Percentiles rank a stretch among this genome's conserved stretches.
Evolutionary conservation across 92 coral and sea anemone species (phyloP).

Genomic region (Phymanthus crucifer): DNA sequence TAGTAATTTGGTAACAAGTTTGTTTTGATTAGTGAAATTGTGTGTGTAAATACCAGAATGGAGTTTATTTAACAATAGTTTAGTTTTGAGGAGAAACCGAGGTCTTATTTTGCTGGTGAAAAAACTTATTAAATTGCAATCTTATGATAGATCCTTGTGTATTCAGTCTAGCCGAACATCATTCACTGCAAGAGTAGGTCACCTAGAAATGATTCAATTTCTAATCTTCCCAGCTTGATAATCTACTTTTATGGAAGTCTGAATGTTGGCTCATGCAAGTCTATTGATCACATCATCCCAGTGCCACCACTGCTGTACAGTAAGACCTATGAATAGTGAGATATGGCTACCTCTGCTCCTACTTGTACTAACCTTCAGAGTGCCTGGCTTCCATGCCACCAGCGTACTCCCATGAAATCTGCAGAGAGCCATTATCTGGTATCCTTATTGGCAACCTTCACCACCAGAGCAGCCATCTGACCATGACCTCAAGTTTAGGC

Average conservation of each 20-base stretch:
- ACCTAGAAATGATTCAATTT: slow-evolving; percentile 22
- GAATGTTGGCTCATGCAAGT: slow-evolving; percentile 25
- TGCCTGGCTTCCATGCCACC: slow-evolving; percentile 18
- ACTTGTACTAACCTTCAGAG: slow-evolving; percentile 25
- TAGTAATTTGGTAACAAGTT: background rate
- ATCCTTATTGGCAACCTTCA: slow-evolving; percentile 20
- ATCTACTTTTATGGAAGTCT: slow-evolving; percentile 26
- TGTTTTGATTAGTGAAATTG: background rate
- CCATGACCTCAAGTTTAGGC: slow-evolving; percentile 18
- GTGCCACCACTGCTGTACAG: slow-evolving; percentile 17
- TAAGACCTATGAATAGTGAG: slow-evolving; percentile 29
- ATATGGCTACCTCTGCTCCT: slow-evolving; percentile 21
- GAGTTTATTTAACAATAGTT: background rate
- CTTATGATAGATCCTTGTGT: slow-evolving; percentile 25
- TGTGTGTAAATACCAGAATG: background rate
- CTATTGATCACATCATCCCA: slow-evolving; percentile 23
- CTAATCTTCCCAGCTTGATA: slow-evolving; percentile 41
- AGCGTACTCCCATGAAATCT: slow-evolving; percentile 30
- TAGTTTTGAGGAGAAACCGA: slow-evolving; percentile 12
- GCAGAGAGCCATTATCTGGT: slow-evolving; percentile 17
- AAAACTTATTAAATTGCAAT: slow-evolving; percentile 37
- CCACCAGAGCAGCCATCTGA: slow-evolving; percentile 31
- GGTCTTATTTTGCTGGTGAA: slow-evolving; percentile 42
- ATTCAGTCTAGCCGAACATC: slow-evolving; percentile 38
- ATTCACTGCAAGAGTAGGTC: slow-evolving; percentile 13